These are phyloP conservation scores for Helicorthomorpha holstii DNA, from an alignment of 1,140 invertebrate species.

Conservation along the genomic window DNA sequence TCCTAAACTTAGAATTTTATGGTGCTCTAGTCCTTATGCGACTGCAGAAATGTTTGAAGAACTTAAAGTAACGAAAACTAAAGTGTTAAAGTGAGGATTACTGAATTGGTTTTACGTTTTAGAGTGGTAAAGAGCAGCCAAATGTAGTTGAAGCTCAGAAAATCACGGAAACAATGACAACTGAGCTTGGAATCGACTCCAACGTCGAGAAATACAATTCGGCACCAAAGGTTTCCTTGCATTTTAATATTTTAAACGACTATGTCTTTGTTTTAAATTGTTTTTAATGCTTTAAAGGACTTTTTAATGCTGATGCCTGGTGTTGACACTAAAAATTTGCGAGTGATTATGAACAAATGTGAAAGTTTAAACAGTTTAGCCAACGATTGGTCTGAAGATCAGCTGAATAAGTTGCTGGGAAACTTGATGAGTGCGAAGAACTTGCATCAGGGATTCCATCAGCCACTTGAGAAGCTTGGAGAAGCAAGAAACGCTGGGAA, in stretches of 20 bases:
- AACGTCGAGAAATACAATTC: slow-evolving; percentile 53
- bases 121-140: slow-evolving; percentile 5
- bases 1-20: slow-evolving; percentile 74
- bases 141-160: neutral
- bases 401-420: slow-evolving; percentile 40
- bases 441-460: no score
- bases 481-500: no score
- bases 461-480: no score
- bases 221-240: slow-evolving; percentile 33
- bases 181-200: slow-evolving; percentile 30
- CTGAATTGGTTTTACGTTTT: neutral
- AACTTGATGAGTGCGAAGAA: slow-evolving; percentile 29
- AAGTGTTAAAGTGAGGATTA: neutral
- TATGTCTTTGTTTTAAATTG: neutral
- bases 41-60: slow-evolving; percentile 86
- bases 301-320: slow-evolving; percentile 81
- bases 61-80: slow-evolving; percentile 26
- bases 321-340: slow-evolving; percentile 70
- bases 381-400: slow-evolving; percentile 31
- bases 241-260: slow-evolving; percentile 1
- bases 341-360: slow-evolving; percentile 53
- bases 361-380: slow-evolving; percentile 41
- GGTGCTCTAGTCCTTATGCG: slow-evolving; percentile 88
- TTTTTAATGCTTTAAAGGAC: slow-evolving; percentile 33
- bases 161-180: slow-evolving; percentile 1